Base-by-base conservation (phyloP, 1,140 invertebrate genomes). In the Eumeta japonica region DNA sequence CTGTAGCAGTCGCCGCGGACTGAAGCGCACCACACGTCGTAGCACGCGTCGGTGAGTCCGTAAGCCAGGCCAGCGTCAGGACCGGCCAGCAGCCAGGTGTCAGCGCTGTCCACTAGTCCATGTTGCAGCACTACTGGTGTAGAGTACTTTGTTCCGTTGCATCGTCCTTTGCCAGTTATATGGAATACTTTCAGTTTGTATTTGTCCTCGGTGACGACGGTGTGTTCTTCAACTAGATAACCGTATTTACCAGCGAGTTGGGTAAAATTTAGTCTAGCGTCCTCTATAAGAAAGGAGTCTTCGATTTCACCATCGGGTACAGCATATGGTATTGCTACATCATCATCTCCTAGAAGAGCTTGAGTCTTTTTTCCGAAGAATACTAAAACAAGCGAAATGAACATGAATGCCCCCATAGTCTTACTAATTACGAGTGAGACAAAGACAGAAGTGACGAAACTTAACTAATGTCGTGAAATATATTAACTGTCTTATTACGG, bases 11-110 rank as follows among this genome's bases (percentile, higher is more conserved):
- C 89, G 11, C 88, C 88, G 42, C 88, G 77, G 13, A 78, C 77
- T 55, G 90, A 90, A 9, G 72, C 80, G 49, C 85, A 50, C 85
- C 85, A 88, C 0, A 87, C 84, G 49, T 88, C 86, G 50, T 83
- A 88, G 16, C 84, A 84, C 34, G 66, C 59, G 30, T 81, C 76
- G 3, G 82, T 77, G 10, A 73, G 46, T 16, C 68, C 48, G 19
- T 59, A 73, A 3, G 52, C 68, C 1, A 82, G 45, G 10, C 70
- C 72, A 37, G 76, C 76, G 16, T 79, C 48, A 0, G 79, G 75
- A 15, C 76, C 76, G 35, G 76, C 76, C 1, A 83, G 47, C 15
- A 86, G 65, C 75, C 78, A 92, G 44, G 81, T 77, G 10, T 81
- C 79, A 0, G 86, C 83, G 31, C 81, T 83, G 10, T 79, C 81